Conservation (phyloP, 2,113 vertebrate genomes). For the Nycticryphes semicollaris region DNA sequence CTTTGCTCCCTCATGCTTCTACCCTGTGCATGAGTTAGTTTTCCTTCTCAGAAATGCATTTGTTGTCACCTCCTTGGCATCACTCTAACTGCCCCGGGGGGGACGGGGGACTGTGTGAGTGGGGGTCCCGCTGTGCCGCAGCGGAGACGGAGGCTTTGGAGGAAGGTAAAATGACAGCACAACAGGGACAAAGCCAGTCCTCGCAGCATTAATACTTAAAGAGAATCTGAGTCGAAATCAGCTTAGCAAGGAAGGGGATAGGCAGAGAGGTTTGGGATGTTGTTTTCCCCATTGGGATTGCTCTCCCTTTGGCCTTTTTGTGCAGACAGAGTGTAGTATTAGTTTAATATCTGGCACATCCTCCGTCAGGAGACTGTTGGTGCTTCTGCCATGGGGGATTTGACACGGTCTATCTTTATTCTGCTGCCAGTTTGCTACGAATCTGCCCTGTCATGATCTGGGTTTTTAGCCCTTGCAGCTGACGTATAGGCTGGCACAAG, state of each 20-base stretch:
- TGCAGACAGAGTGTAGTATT: neutral
- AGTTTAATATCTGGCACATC: neutral
- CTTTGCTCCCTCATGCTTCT: neutral
- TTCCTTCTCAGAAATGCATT: neutral
- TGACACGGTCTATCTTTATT: neutral
- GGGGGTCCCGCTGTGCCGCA: neutral
- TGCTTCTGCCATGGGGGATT: neutral
- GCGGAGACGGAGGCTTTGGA: neutral
- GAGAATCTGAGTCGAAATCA: neutral
- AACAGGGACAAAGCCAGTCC: neutral
- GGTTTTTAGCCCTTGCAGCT: neutral
- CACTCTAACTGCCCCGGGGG: neutral
- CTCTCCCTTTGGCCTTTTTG: conserved; percentile 3
- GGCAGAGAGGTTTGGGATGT: neutral
- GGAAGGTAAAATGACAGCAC: neutral
- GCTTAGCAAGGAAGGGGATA: fast-evolving
- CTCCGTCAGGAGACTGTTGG: neutral
- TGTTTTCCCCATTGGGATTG: neutral
- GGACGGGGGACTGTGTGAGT: neutral
- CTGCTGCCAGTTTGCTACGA: neutral
- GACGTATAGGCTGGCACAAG: neutral
- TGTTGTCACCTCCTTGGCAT: neutral
- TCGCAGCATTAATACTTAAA: neutral
- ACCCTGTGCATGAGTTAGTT: neutral
- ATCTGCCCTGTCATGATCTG: neutral